Evolutionary conservation across 2,113 vertebrate species (phyloP).

Genomic region (Riparia riparia): DNA sequence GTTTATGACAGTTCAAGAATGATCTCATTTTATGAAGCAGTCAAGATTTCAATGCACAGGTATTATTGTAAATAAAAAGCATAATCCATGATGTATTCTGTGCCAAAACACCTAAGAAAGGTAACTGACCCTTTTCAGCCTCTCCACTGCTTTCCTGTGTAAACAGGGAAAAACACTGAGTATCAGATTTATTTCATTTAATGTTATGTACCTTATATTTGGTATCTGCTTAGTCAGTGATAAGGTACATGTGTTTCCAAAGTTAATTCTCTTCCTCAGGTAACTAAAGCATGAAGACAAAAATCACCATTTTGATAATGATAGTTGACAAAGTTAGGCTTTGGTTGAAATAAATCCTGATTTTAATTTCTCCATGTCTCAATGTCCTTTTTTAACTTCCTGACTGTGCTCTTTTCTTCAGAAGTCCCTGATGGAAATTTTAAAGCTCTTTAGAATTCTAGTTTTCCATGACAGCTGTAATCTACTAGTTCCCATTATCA

Average conservation of each 20-base stretch:
- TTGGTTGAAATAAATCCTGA: rapidly evolving
- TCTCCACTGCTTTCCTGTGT: neutral
- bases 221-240: neutral
- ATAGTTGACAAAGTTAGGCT: neutral
- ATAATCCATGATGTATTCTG: neutral
- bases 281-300: neutral
- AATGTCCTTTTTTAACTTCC: neutral
- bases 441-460: neutral
- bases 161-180: neutral
- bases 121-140: neutral
- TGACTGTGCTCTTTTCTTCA: neutral
- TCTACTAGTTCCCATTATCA: neutral
- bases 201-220: neutral
- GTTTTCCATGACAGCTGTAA: neutral
- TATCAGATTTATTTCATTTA: neutral
- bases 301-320: neutral
- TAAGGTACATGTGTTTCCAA: neutral
- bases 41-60: neutral
- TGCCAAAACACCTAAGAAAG: neutral
- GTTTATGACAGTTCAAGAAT: neutral
- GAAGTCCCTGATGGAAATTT: neutral
- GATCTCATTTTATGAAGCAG: neutral
- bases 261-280: neutral
- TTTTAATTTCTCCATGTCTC: neutral
- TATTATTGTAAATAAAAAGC: neutral